Evolutionary conservation across 1,140 invertebrate species (phyloP), one percentile per base, ranked within the genome.

Genomic region (Anagrus nilaparvatae): DNA sequence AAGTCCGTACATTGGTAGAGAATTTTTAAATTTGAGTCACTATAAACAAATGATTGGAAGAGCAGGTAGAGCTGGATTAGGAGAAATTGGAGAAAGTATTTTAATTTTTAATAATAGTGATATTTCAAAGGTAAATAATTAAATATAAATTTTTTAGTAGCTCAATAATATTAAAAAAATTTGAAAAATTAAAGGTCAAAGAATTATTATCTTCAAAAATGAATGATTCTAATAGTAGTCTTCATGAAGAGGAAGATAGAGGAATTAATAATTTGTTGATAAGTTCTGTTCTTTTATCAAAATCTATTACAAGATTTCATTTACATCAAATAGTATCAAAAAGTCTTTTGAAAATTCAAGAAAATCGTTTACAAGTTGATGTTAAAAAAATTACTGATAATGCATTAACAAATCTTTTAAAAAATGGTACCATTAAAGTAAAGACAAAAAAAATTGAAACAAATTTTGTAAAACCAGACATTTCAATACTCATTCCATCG

Each of bases 41-140:
- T 97, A 97, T 58, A 88, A 92, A 55, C 94, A 98, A 77, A 97
- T 98, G 93, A 75, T 84, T 46, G 89, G 94, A 1, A 65, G 91
- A 50, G 88, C 87, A 25, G 87, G 89, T 7, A 60, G 72, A 42
- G 79, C 84, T 8, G 84, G 85, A 16, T 72, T 88, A 40, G 82
- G 84, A 31, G 73, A 78, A 45, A 70, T 74, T 37, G 88, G 91
- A 24, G 89, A 95, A 59, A 91, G 85, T 58, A 79, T 85, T 55
- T 56, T 87, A 2, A 76, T 87, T 18, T 76, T 74, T 44, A 68
- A 71, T 47, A 56, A 53, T 27, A 53, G 52, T 10, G 76, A 81
- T 49, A 60, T 74, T 42, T 38, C 50, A 4, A 73, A 72, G 55
- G 71, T 68, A 58, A 46, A 41, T 40, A n/a, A n/a, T n/a, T n/a